phyloP scores from a whole-genome alignment of 2,113 vertebrate genomes.

The Vanacampus margaritifer region DNA sequence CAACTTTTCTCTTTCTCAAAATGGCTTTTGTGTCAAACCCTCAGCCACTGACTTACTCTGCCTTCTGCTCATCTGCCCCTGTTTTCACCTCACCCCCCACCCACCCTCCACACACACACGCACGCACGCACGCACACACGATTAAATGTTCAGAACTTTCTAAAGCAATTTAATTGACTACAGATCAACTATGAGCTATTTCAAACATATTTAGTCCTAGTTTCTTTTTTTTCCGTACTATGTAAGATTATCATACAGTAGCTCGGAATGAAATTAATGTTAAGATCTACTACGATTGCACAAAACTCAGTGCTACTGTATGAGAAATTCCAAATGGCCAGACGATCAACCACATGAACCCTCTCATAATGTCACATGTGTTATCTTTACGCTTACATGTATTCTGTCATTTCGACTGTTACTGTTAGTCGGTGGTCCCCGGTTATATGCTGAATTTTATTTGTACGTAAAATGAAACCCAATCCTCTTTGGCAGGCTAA shows the following conservation, averaged over 20 bases:
- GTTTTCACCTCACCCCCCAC: slow-evolving; percentile 58
- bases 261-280: slow-evolving; percentile 36
- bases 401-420: background rate
- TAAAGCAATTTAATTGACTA: background rate
- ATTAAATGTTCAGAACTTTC: no score
- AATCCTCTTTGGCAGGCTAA: slow-evolving; percentile 21
- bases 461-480: slow-evolving; percentile 54
- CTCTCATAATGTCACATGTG: slow-evolving; percentile 11
- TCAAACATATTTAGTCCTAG: background rate
- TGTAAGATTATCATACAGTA: slow-evolving; percentile 23
- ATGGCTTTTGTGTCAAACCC: slow-evolving; percentile 66
- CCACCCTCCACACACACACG: slow-evolving; percentile 19
- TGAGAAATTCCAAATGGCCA: slow-evolving; percentile 26
- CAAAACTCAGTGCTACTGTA: slow-evolving; percentile 53
- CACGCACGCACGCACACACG: background rate
- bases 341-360: slow-evolving; percentile 6
- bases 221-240: no score
- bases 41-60: slow-evolving; percentile 54
- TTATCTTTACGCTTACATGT: slow-evolving; percentile 23
- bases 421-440: slow-evolving; percentile 57
- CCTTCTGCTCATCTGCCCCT: slow-evolving; percentile 72
- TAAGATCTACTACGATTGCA: slow-evolving; percentile 20
- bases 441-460: slow-evolving; percentile 41
- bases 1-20: slow-evolving; percentile 59
- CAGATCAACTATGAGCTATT: background rate